Percentiles rank a stretch among this genome's conserved stretches.
Conservation (phyloP, 2,888 invertebrate species). For the Lingula anatina region DNA sequence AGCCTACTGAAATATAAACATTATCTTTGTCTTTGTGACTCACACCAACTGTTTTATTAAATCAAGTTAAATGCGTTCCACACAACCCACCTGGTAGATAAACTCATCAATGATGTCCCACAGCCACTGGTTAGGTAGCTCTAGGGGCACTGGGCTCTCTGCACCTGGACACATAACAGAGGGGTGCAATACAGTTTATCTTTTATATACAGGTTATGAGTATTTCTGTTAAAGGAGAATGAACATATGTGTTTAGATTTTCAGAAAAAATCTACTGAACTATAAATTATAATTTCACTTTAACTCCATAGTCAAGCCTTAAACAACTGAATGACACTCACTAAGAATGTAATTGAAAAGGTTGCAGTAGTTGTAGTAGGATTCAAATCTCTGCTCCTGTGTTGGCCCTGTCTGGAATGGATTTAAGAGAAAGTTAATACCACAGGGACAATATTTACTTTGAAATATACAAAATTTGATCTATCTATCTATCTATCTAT, state of each 20-base stretch:
- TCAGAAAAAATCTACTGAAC: too few relatives aligned
- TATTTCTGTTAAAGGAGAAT: too few relatives aligned
- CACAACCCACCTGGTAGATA: slow-evolving; percentile 78
- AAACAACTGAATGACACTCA: slow-evolving; percentile 49
- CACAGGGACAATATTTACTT: too few relatives aligned
- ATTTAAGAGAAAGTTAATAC: slow-evolving; percentile 8
- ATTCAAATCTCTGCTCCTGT: slow-evolving; percentile 86
- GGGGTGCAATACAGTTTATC: too few relatives aligned
- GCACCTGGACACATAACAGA: slow-evolving; percentile 56
- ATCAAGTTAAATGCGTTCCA: too few relatives aligned
- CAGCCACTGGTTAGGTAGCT: slow-evolving; percentile 93
- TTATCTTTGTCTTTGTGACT: too few relatives aligned
- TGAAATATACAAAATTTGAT: too few relatives aligned
- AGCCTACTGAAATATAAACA: too few relatives aligned
- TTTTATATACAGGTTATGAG: too few relatives aligned
- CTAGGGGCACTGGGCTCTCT: slow-evolving; percentile 76
- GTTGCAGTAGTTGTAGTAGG: slow-evolving; percentile 97
- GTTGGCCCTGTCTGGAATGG: slow-evolving; percentile 74
- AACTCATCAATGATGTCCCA: slow-evolving; percentile 99
- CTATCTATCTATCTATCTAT: too few relatives aligned
- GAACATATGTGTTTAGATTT: too few relatives aligned
- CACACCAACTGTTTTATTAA: too few relatives aligned
- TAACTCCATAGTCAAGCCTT: background rate
- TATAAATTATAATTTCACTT: background rate
- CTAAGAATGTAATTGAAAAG: slow-evolving; percentile 92